Evolutionary conservation across 64 coral and sea anemone genomes (phyloP), one percentile per base, ranked within the genome.

Genomic region (Actinia tenebrosa): DNA sequence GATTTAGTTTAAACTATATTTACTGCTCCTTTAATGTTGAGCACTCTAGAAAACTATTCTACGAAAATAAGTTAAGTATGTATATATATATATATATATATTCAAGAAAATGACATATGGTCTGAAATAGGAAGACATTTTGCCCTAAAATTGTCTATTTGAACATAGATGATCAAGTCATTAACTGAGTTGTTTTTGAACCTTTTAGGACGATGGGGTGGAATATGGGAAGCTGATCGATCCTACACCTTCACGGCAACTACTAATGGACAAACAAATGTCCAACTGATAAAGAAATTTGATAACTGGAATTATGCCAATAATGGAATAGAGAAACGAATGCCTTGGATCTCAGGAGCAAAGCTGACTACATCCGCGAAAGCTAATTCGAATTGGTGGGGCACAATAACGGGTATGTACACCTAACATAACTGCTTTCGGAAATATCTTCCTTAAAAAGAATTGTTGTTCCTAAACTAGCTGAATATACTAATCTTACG

Each of bases 341-440:
- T 95, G 94, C 94, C 94, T 6, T 95, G 94, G 94, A 79, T 92
- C 47, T 89, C 90, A 1, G 94, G 79, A 56, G 91, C 94, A 79
- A 92, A 37, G 18, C 64, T 95, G 7, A 95, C 94, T 4, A 95
- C 94, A 16, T 95, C 94, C 56, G 5, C 13, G 23, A 54, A 83
- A 63, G 53, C 90, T 1, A 77, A 44, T 4, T 68, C 55, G 8
- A 60, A n/a, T 43, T 89, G 87, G 87, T 95, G 84, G 84, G 94
- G 94, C 13, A 78, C 94, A 10, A 92, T 95, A 72, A 92, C 94
- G 83, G 91, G 94, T 95, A 55, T 1, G 15, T 18, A 79, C 3
- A 42, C 27, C 0, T 37, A 79, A 69, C 47, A 50, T 50, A 50
- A 8, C 47, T 50, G 2, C 47, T 50, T 50, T 50, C 47, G 47